Base-by-base conservation (phyloP, 2,888 invertebrate species). In the Scaptomyza cyrtandrae region DNA sequence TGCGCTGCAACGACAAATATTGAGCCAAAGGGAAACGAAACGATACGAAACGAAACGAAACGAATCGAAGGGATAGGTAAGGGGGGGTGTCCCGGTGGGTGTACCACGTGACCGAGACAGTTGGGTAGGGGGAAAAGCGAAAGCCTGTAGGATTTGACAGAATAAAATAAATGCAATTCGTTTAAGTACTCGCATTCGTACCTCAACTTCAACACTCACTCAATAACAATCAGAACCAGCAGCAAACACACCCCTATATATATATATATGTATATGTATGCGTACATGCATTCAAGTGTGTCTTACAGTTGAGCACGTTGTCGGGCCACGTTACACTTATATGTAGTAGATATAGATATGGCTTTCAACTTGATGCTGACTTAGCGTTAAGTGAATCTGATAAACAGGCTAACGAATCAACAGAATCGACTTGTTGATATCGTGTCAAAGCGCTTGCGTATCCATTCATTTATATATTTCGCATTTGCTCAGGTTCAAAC, bases 1-100 rank as follows among this genome's bases (percentile, higher is more conserved):
- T 72, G 62, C 55, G 49, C 60, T 16, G 50, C 44, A 27, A 67
- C 44, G 48, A 63, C 65, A 80, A 80, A 80, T 78, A 81, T 79
- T 79, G 78, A 65, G 58, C 57, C 54, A 29, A 33, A 29, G 31
- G 19, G 10, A 11, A 39, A 39, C 39, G 39, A 39, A 14, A 14
- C 7, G 14, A 39, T 6, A 2, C 7, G 14, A 14, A 37, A 9
- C n/a, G n/a, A n/a, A n/a, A n/a, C n/a, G n/a, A n/a, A n/a, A n/a
- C n/a, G n/a, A n/a, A n/a, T n/a, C 7, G 14, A 37, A 37, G 31
- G 24, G 10, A 2, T 7, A 5, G 44, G 27, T 11, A 29, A 14
- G n/a, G n/a, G n/a, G 3, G 7, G 14, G 48, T 9, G 3, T 29
- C 3, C 6, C 6, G 33, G 33, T 9, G 33, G 33, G 33, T 44